Evolutionary conservation across 2,797 vertebrate species (phyloP).

Genomic region (Leptoclinus maculatus): DNA sequence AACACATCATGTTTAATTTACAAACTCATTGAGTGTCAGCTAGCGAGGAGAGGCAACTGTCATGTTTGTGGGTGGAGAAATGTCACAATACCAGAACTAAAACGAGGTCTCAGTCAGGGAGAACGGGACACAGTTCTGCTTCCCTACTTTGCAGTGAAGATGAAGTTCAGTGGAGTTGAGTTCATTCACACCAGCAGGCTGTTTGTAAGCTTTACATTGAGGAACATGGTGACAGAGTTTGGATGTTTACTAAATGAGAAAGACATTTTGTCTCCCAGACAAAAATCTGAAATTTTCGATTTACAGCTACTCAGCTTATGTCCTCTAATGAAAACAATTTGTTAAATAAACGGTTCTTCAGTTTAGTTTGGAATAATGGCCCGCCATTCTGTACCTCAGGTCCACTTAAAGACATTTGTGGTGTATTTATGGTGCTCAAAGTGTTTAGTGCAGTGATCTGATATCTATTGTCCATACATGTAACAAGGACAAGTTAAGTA

Average conservation of each 20-base stretch:
- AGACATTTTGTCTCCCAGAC: background rate
- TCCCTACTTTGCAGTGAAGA: too few species aligned
- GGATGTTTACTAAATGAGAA: background rate
- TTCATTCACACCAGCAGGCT: background rate
- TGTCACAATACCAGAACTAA: background rate
- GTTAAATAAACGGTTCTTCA: background rate
- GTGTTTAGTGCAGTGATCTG: constrained; percentile 12
- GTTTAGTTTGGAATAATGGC: background rate
- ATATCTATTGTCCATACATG: constrained; percentile 10
- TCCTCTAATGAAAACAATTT: background rate
- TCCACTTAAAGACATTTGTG: constrained; percentile 15
- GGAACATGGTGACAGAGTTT: background rate
- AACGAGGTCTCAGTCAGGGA: background rate
- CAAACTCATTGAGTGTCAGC: background rate
- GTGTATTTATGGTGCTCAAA: constrained; percentile 27
- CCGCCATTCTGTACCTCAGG: background rate
- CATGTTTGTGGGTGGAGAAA: background rate
- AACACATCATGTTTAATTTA: background rate
- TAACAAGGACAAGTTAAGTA: background rate
- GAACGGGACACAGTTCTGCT: background rate
- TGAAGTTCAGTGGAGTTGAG: background rate
- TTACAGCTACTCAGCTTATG: background rate
- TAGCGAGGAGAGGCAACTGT: background rate
- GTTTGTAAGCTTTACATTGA: background rate
- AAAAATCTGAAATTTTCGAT: background rate